Base-by-base conservation (phyloP, 2,113 vertebrate genomes). In the Empidonax traillii region DNA sequence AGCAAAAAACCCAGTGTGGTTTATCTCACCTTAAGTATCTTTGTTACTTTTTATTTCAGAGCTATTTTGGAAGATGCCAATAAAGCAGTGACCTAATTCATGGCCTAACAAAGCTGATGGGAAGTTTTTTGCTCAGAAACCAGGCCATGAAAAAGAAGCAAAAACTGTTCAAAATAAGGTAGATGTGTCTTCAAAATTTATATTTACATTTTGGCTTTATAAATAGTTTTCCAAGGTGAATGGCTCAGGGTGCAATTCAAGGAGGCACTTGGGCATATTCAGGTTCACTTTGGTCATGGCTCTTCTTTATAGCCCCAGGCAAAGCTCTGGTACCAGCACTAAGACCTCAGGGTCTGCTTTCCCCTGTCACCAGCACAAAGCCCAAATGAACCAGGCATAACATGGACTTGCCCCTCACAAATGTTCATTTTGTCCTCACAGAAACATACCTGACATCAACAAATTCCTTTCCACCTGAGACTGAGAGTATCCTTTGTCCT, bases 61-160 rank as follows among this genome's bases (percentile, higher is more conserved):
- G 63, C 58, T 90, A 88, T 90, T 91, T 87, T 91, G 51, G 68
- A 95, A 81, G 59, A 85, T 66, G 72, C 52, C 87, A 94, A 22
- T 71, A 65, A 93, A 86, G 87, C 72, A 83, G 52, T 74, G 90
- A 90, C 85, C 94, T 92, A 86, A 92, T 86, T 94, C 4, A 3
- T 67, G 52, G 73, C 15, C 44, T 92, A 61, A 53, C 49, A 90
- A 92, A 88, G 55, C 85, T 92, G 79, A 88, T 37, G 28, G 73
- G 31, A 86, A 4, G 55, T 56, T 77, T 74, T 74, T 90, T 56
- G 44, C 33, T 89, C 31, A 85, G 85, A 93, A 96, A 94, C 10
- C 19, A 88, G 92, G 72, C 47, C 53, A 89, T 2, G 6, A 89
- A 78, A 58, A 39, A 85, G 56, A 89, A 81, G 41, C 63, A 92